These are phyloP conservation scores for Myotis daubentonii DNA, from an alignment of 2,797 vertebrate genomes.

Conservation along the genomic window DNA sequence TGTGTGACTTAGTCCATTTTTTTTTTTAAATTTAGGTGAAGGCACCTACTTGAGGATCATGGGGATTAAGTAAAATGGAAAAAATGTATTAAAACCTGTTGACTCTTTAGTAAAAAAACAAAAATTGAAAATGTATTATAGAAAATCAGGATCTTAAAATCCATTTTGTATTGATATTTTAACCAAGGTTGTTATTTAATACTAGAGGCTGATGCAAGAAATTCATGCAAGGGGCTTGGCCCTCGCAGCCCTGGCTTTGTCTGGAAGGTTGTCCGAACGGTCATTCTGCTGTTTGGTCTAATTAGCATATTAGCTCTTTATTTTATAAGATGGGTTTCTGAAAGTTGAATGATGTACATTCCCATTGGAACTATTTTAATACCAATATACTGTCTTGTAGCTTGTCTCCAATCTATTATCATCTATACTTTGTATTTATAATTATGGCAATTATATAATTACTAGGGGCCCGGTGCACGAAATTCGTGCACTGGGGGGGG, in stretches of 20 bases:
- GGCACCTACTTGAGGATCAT: background rate
- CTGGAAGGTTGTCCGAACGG: no score
- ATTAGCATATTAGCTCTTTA: no score
- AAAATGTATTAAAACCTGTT: background rate
- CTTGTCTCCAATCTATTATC: background rate
- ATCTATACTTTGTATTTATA: background rate
- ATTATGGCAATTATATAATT: background rate
- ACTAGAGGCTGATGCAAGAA: no score
- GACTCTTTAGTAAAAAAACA: background rate
- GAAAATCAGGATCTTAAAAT: constrained; percentile 18
- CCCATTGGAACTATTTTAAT: background rate
- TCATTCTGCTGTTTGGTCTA: no score
- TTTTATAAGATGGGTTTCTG: background rate
- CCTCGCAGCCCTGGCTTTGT: no score
- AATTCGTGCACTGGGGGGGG: no score
- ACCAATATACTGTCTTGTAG: background rate
- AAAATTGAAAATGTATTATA: background rate
- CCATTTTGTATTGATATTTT: background rate
- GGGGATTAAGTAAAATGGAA: background rate
- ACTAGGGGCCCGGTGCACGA: no score
- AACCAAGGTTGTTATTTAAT: background rate
- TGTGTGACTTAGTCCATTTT: background rate
- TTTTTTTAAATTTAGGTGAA: background rate
- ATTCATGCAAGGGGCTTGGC: no score
- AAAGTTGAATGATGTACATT: background rate